Evolutionary conservation across 37 sponge, comb jelly and placozoan genomes (phyloP).

Genomic region (Aplysina aerophoba): DNA sequence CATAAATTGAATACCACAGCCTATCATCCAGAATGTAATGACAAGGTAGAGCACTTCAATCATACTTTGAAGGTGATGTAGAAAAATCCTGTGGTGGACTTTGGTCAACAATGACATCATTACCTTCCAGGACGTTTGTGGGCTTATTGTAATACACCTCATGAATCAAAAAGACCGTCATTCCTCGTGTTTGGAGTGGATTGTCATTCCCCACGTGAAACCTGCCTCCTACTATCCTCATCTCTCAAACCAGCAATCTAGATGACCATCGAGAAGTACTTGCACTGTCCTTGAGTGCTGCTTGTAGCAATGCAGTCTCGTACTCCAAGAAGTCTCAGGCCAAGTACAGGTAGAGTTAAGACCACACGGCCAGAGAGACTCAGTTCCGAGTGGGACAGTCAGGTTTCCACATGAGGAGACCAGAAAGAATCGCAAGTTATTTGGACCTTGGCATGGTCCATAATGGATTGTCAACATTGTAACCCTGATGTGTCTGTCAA

Average conservation of each 20-base stretch:
- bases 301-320: slow-evolving; percentile 17
- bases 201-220: slow-evolving; percentile 28
- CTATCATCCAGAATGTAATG: slow-evolving; percentile 58
- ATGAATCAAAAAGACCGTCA: slow-evolving; percentile 55
- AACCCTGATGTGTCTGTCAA: slow-evolving; percentile 31
- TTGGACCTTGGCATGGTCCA: slow-evolving; percentile 53
- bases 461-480: slow-evolving; percentile 26
- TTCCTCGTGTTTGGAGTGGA: slow-evolving; percentile 55
- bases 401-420: slow-evolving; percentile 37
- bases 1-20: slow-evolving; percentile 56
- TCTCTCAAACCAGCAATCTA: neutral
- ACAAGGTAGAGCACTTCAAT: slow-evolving; percentile 51
- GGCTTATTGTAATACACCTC: slow-evolving; percentile 49
- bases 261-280: slow-evolving; percentile 37
- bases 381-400: slow-evolving; percentile 21
- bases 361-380: neutral
- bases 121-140: slow-evolving; percentile 37
- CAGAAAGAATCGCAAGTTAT: slow-evolving; percentile 48
- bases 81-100: slow-evolving; percentile 31
- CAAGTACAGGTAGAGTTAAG: slow-evolving; percentile 29
- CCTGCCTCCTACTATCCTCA: slow-evolving; percentile 35
- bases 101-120: slow-evolving; percentile 39
- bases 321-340: slow-evolving; percentile 23
- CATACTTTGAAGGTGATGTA: slow-evolving; percentile 46
- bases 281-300: slow-evolving; percentile 30